Evolutionary conservation across 1,140 invertebrate species (phyloP), one percentile per base, ranked within the genome.

Genomic region (Copidosoma floridanum): DNA sequence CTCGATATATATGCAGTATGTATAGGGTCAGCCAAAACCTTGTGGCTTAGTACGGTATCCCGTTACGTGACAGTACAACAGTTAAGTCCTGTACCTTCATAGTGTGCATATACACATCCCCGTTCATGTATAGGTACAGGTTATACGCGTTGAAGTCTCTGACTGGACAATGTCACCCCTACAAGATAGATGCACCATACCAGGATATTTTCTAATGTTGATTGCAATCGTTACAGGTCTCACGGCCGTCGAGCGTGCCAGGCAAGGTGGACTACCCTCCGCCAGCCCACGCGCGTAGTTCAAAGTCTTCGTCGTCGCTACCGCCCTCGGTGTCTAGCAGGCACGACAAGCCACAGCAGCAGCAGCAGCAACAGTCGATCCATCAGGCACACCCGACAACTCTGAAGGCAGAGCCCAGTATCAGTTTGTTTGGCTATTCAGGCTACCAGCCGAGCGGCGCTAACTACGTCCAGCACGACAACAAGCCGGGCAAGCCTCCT

Each of bases 371-470:
- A 2, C 61, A 68, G 43, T 68, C 73, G 14, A 69, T 77, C 0
- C 76, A 75, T 1, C 68, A 76, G 12, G 64, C 71, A 16, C 85
- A 87, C 74, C 77, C 82, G 51, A 73, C 81, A n/a, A 73, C 88
- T 24, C 85, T 85, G 32, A 87, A 90, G 75, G 85, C 84, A 21
- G 89, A 92, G 71, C 85, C 89, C 4, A 89, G 88, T 71, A 88
- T 89, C 65, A 87, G 84, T 61, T 74, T 89, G 44, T 90, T 88
- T 71, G 84, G 84, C 24, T 89, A 89, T 74, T 83, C 85, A 54
- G 81, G 83, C 12, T 89, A 88, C 68, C 88, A 87, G 64, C 78
- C 80, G 35, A 76, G 76, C 40, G 62, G 75, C 1, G 73, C 78
- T 46, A n/a, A n/a, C n/a, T n/a, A n/a, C n/a, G 80, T 80, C 50